phyloP scores from a whole-genome alignment of 2,888 invertebrate genomes.

The Clepsis dumicolana region DNA sequence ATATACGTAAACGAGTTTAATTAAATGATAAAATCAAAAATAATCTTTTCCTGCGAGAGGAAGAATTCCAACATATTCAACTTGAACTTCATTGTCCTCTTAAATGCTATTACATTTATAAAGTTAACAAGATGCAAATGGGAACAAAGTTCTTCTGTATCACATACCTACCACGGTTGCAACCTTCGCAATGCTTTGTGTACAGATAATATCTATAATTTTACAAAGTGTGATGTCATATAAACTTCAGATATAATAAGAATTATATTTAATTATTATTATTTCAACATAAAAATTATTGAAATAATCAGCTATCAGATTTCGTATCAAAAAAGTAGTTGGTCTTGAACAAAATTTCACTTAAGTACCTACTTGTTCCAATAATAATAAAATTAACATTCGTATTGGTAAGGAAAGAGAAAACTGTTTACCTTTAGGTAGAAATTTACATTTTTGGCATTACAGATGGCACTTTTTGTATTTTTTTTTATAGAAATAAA shows the following conservation, averaged over 20 bases:
- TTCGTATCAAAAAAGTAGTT: not conserved
- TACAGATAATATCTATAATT: conserved; percentile 1
- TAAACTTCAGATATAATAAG: not conserved
- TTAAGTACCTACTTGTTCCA: too few relatives aligned
- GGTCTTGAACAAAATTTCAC: too few relatives aligned
- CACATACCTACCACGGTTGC: not conserved
- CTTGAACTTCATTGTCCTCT: not conserved
- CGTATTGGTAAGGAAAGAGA: not conserved
- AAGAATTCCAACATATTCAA: not conserved
- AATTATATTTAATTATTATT: not conserved
- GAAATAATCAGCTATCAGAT: not conserved
- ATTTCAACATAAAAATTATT: not conserved
- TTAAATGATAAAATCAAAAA: too few relatives aligned
- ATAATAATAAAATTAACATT: too few relatives aligned
- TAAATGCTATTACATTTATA: conserved; percentile 6
- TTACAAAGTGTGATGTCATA: not conserved
- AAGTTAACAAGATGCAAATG: conserved; percentile 16
- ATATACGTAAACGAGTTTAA: too few relatives aligned
- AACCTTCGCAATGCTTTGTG: not conserved
- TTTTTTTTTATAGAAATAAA: conserved; percentile 16
- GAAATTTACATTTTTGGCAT: conserved; percentile 14
- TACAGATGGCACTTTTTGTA: not conserved
- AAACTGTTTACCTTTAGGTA: not conserved
- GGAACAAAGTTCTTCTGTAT: not conserved
- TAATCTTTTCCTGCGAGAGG: not conserved